phyloP scores from a whole-genome alignment of 1,140 invertebrate genomes.

The Drosophila hydei region DNA sequence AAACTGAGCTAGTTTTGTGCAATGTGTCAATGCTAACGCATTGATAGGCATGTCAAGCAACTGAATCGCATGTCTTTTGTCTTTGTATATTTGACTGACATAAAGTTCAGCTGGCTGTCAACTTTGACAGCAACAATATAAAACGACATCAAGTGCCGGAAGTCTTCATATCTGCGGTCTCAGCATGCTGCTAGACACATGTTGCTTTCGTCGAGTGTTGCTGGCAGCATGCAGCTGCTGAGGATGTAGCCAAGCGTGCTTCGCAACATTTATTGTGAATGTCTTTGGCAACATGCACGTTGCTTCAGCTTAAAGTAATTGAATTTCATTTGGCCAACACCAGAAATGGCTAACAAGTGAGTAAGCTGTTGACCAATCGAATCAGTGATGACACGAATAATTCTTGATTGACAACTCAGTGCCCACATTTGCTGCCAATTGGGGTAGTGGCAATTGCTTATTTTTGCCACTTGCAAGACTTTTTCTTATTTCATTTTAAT shows the following conservation, averaged over 20 bases:
- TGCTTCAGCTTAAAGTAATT: not conserved
- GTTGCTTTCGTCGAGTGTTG: slow-evolving; percentile 54
- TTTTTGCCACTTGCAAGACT: slow-evolving; percentile 21
- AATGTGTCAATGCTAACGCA: too few species aligned
- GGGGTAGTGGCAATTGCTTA: slow-evolving; percentile 5
- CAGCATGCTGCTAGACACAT: not conserved
- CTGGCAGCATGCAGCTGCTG: slow-evolving; percentile 25
- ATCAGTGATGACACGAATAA: slow-evolving; percentile 22
- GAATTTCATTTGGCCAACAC: not conserved
- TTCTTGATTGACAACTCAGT: slow-evolving; percentile 63
- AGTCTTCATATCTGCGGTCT: not conserved
- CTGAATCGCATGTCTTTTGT: too few species aligned
- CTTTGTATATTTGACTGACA: too few species aligned
- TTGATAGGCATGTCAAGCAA: too few species aligned
- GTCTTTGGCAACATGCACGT: not conserved
- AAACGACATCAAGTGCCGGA: not conserved
- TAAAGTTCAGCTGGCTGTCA: slow-evolving; percentile 3
- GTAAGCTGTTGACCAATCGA: slow-evolving; percentile 48
- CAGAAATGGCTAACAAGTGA: slow-evolving; percentile 35
- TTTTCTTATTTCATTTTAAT: slow-evolving; percentile 72
- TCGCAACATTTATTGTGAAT: not conserved
- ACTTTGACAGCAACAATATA: not conserved
- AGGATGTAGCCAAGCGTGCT: not conserved
- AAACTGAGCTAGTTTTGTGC: too few species aligned
- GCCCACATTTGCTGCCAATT: slow-evolving; percentile 4